phyloP scores from a whole-genome alignment of 2,888 invertebrate genomes.

The Lochmaea capreae region DNA sequence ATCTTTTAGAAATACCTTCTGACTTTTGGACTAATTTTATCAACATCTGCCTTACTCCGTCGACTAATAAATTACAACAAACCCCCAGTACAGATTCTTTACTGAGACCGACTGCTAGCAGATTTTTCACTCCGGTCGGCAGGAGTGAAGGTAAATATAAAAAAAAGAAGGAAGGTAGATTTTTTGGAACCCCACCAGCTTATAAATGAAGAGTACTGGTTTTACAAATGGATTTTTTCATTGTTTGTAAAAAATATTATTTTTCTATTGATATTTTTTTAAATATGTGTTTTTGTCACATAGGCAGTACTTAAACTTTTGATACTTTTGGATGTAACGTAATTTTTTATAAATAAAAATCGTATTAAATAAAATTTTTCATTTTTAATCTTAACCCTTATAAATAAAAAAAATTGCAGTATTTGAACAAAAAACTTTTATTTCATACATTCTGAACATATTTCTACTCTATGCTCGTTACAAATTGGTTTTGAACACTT shows the following conservation, averaged over 20 bases:
- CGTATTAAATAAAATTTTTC: background rate
- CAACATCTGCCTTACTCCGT: constrained; percentile 63
- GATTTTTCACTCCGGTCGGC: constrained; percentile 40
- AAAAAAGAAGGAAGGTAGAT: constrained; percentile 32
- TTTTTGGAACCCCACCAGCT: constrained; percentile 42
- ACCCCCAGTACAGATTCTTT: constrained; percentile 62
- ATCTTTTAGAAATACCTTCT: constrained; percentile 75
- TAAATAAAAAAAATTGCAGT: too few relatives aligned
- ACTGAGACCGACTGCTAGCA: constrained; percentile 35
- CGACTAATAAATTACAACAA: constrained; percentile 57
- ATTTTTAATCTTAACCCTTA: too few relatives aligned
- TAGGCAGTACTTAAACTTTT: background rate
- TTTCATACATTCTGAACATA: too few relatives aligned
- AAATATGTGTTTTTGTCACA: background rate
- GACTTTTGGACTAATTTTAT: constrained; percentile 84
- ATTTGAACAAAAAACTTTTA: too few relatives aligned
- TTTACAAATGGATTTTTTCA: background rate
- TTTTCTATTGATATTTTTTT: background rate
- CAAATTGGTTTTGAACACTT: too few relatives aligned
- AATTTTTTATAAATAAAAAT: background rate
- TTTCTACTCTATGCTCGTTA: too few relatives aligned
- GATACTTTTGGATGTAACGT: background rate
- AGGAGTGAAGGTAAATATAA: constrained; percentile 29
- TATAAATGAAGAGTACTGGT: constrained; percentile 16
- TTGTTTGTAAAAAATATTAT: background rate